These are phyloP conservation scores for Linnaemya tessellans DNA, from an alignment of 2,888 invertebrate species.

Conservation along the genomic window DNA sequence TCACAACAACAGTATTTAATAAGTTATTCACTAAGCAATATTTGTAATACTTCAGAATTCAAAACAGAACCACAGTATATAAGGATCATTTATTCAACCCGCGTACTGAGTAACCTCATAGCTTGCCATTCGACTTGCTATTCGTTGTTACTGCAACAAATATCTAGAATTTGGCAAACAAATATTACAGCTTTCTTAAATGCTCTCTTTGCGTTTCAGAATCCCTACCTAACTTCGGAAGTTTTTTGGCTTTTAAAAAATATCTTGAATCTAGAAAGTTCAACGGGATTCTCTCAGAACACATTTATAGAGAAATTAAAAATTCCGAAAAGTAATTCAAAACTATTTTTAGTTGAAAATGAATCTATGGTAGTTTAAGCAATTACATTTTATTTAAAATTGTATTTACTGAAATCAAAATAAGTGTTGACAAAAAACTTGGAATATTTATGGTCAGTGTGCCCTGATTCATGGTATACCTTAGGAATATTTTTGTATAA, in stretches of 20 bases:
- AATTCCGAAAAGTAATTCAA: constrained; percentile 35
- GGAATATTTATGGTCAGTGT: too few relatives aligned
- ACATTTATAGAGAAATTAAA: constrained; percentile 46
- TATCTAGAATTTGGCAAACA: constrained; percentile 72
- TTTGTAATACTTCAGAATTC: constrained; percentile 70
- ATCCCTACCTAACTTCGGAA: constrained; percentile 73
- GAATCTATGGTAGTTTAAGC: constrained; percentile 19
- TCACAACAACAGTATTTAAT: constrained; percentile 73
- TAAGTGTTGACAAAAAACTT: neutral
- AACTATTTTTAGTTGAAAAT: neutral
- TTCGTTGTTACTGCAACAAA: constrained; percentile 66
- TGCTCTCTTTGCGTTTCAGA: constrained; percentile 75
- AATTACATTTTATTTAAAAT: neutral
- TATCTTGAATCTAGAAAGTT: constrained; percentile 57
- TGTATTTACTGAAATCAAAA: neutral
- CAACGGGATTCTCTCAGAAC: neutral
- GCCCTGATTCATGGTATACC: too few relatives aligned
- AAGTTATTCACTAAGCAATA: constrained; percentile 72
- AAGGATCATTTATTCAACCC: constrained; percentile 75
- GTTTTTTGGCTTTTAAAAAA: constrained; percentile 77
- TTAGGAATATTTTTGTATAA: too few relatives aligned
- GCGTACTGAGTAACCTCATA: constrained; percentile 77
- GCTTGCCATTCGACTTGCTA: constrained; percentile 55
- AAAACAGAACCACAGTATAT: constrained; percentile 67
- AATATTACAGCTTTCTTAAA: constrained; percentile 75